Evolutionary conservation across 2,113 vertebrate genomes (phyloP), one percentile per base, ranked within the genome.

Genomic region (Acinonyx jubatus): DNA sequence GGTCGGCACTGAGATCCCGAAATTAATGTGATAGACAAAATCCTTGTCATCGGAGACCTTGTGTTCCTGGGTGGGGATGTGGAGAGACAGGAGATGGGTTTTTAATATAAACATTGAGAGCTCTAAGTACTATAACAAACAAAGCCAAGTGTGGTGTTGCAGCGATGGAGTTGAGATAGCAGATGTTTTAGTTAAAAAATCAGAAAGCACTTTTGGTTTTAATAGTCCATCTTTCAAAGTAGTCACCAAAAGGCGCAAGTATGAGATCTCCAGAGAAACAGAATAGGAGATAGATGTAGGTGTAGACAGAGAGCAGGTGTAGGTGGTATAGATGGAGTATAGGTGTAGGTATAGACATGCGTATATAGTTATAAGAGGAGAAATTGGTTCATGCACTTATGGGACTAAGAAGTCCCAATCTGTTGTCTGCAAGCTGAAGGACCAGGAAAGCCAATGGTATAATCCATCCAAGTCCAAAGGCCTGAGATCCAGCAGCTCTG

Each of bases 131-230:
- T 12, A 15, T 23, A 1, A 15, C 25, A 31, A 11, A 73, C 21
- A 52, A 21, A n/a, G 55, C 31, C 61, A 5, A 23, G 18, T 2
- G 6, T 7, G 5, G 6, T 5, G n/a, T 16, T 38, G 2, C 1
- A 1, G 1, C 5, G 16, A 31, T 13, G 36, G 11, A 2, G 55
- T n/a, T 2, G 13, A 33, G 9, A 27, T 1, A 50, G 25, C 3
- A 23, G 48, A 6, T 23, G 6, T 31, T 71, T 36, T 48, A 74
- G 33, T 41, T 66, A 63, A 7, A 55, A 92, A 31, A 66, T 61
- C 38, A 82, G 68, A 50, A 87, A 15, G 15, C 27, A 18, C 1
- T 38, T 45, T 16, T 71, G 55, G 19, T 65, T 31, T 81, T 81
- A n/a, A 27, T 14, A 74, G 19, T 63, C 27, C 65, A 4, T 21